Conservation (phyloP, 2,113 vertebrate genomes). For the Hymenochirus boettgeri region DNA sequence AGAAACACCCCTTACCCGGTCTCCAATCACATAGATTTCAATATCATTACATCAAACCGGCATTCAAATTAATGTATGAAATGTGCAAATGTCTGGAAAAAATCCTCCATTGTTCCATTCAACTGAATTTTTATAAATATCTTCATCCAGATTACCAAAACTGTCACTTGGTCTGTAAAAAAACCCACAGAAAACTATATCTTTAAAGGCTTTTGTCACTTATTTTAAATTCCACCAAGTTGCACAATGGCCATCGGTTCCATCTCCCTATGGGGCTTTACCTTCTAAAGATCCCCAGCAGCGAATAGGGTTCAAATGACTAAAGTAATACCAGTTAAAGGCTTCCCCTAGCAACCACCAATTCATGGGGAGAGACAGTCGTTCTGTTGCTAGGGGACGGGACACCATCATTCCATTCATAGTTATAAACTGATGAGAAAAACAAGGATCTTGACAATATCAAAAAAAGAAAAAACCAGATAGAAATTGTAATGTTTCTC, state of each 20-base stretch:
- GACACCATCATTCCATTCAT: background rate
- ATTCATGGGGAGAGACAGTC: conserved; percentile 5
- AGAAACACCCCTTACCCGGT: too few relatives aligned
- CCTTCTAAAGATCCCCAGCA: background rate
- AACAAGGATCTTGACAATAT: background rate
- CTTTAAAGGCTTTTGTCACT: background rate
- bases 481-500: too few relatives aligned
- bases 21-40: too few relatives aligned
- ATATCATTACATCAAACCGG: too few relatives aligned
- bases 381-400: conserved; percentile 10
- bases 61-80: too few relatives aligned
- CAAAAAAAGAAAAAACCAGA: background rate
- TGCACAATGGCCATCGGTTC: background rate
- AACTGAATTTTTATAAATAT: background rate
- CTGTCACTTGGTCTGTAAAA: background rate
- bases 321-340: background rate
- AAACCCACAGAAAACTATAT: background rate
- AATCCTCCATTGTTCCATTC: background rate
- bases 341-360: conserved; percentile 7
- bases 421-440: background rate
- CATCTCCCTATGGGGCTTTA: background rate
- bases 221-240: background rate
- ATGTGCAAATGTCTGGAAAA: background rate
- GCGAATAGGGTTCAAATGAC: background rate
- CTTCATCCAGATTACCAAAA: background rate